Evolutionary conservation across 2,113 vertebrate species (phyloP).

Genomic region (Cisticola juncidis): DNA sequence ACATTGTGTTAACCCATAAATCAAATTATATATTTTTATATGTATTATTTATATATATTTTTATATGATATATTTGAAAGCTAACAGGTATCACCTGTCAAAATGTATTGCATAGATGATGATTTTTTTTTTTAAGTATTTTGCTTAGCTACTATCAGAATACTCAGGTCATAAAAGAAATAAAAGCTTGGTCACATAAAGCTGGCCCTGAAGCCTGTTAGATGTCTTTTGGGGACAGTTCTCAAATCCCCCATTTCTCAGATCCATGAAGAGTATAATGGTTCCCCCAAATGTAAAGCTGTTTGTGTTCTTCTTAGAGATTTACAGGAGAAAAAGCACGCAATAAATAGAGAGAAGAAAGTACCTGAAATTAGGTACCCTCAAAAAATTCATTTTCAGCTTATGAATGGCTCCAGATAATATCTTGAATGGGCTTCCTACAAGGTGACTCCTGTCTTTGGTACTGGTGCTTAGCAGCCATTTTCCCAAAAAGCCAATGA

Average conservation of each 20-base stretch:
- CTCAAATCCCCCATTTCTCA: neutral
- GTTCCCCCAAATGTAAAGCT: neutral
- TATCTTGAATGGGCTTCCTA: neutral
- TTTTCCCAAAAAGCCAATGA: neutral
- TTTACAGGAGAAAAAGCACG: neutral
- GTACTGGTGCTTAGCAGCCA: neutral
- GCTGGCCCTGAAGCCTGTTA: neutral
- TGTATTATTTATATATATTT: neutral
- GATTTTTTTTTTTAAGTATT: neutral
- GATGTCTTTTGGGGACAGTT: neutral
- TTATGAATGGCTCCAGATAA: neutral
- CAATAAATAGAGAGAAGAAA: neutral
- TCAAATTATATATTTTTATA: neutral
- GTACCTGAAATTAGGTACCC: neutral
- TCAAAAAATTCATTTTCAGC: neutral
- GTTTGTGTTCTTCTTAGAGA: neutral
- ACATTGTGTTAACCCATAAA: neutral
- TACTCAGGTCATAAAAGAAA: neutral
- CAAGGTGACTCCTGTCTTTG: neutral
- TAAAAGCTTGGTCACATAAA: neutral
- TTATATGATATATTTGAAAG: neutral
- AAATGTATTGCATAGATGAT: neutral
- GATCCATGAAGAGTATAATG: neutral
- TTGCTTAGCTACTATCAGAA: neutral
- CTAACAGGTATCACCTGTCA: neutral